phyloP scores from a whole-genome alignment of 1,140 invertebrate genomes.

The Eciton burchellii region DNA sequence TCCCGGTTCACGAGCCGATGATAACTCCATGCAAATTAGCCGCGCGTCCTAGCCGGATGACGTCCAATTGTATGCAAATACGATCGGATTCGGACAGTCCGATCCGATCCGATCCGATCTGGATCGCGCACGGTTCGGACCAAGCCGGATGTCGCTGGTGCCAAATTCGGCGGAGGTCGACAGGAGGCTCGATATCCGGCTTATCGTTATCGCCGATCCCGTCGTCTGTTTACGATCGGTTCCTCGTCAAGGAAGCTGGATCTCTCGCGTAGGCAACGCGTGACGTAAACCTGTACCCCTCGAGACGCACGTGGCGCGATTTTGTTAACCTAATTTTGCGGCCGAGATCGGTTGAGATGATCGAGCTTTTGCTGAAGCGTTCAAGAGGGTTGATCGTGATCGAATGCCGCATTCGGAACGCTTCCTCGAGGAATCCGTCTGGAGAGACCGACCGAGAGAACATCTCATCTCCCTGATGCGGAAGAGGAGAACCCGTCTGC shows the following conservation, averaged over 20 bases:
- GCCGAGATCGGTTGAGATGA: too few relatives aligned
- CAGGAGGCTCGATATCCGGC: conserved; percentile 51
- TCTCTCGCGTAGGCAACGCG: not conserved
- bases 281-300: not conserved
- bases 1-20: conserved; percentile 20
- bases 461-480: too few relatives aligned
- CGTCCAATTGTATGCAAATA: conserved; percentile 73
- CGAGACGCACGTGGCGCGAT: not conserved
- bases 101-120: conserved; percentile 53
- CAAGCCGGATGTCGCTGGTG: conserved; percentile 60
- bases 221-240: conserved; percentile 32
- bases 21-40: conserved; percentile 70
- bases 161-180: conserved; percentile 6
- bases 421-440: too few relatives aligned
- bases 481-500: too few relatives aligned
- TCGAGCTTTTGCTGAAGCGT: too few relatives aligned
- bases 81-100: conserved; percentile 68
- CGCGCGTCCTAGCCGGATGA: conserved; percentile 60
- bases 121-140: conserved; percentile 15
- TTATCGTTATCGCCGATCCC: conserved; percentile 65
- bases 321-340: not conserved
- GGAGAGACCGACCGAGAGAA: too few relatives aligned
- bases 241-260: not conserved
- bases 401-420: too few relatives aligned
- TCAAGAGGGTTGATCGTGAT: too few relatives aligned